Evolutionary conservation across 2,113 vertebrate species (phyloP).

Genomic region (Trematomus loennbergii): DNA sequence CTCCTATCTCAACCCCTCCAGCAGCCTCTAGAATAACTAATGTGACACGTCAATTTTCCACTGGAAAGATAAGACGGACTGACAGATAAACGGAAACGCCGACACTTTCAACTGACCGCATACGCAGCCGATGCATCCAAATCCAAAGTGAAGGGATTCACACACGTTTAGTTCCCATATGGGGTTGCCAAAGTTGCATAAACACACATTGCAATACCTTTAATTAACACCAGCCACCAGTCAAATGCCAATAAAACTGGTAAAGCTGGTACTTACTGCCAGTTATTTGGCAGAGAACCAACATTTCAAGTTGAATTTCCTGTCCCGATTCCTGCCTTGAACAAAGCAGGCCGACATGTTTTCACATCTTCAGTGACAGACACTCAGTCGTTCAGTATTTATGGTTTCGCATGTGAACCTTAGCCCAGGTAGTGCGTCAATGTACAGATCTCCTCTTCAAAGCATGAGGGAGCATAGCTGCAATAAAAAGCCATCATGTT

Average conservation of each 20-base stretch:
- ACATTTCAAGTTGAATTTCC: slow-evolving; percentile 1
- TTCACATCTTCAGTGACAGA: neutral
- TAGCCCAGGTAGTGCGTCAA: slow-evolving; percentile 27
- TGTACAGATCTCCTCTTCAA: slow-evolving; percentile 11
- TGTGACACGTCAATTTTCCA: slow-evolving; percentile 72
- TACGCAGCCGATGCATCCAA: slow-evolving; percentile 1
- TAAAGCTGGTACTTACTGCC: neutral
- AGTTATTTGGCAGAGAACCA: neutral
- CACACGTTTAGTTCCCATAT: slow-evolving; percentile 26
- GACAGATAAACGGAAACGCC: slow-evolving; percentile 30
- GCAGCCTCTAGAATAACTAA: slow-evolving; percentile 72
- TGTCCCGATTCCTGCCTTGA: neutral
- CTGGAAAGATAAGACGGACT: slow-evolving; percentile 62
- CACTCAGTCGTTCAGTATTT: slow-evolving; percentile 16
- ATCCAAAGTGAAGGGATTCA: slow-evolving; percentile 37
- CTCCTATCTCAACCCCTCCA: slow-evolving; percentile 69
- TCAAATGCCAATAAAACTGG: slow-evolving; percentile 5
- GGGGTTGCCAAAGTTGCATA: slow-evolving; percentile 36
- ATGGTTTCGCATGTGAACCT: slow-evolving; percentile 10
- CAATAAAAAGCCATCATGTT: slow-evolving; percentile 35
- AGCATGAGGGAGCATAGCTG: neutral
- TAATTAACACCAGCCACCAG: slow-evolving; percentile 46
- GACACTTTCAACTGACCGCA: neutral
- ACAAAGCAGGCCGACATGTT: neutral
- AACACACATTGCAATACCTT: slow-evolving; percentile 19